Conservation (phyloP, 2,888 invertebrate genomes). For the Hydriomena furcata region DNA sequence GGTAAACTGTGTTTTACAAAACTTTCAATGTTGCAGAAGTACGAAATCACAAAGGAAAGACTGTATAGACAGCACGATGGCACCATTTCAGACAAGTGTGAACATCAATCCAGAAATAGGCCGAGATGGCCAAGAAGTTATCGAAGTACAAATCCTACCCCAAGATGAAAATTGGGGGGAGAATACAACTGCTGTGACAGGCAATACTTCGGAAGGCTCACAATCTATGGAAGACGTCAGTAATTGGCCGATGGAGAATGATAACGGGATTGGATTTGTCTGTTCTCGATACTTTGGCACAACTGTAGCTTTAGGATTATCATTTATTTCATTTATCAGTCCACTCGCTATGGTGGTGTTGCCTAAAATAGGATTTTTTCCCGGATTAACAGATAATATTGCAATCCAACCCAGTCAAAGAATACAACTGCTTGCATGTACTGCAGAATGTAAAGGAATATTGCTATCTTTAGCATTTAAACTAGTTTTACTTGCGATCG, state of each 20-base stretch:
- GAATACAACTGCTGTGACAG: conserved; percentile 98
- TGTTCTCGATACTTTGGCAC: conserved; percentile 94
- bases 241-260: conserved; percentile 91
- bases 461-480: conserved; percentile 96
- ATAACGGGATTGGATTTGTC: conserved; percentile 87
- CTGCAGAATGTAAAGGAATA: conserved; percentile 97
- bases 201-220: conserved; percentile 97
- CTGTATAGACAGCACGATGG: conserved; percentile 86
- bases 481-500: conserved; percentile 93
- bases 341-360: conserved; percentile 97
- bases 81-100: conserved; percentile 94
- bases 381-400: conserved; percentile 87
- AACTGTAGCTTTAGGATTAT: conserved; percentile 90
- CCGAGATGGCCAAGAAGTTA: conserved; percentile 93
- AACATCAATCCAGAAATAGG: conserved; percentile 90
- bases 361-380: conserved; percentile 94
- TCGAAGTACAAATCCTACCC: conserved; percentile 97
- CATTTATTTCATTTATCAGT: conserved; percentile 93
- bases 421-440: conserved; percentile 90
- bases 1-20: no score
- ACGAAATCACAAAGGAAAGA: conserved; percentile 86
- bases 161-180: conserved; percentile 99
- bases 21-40: conserved; percentile 73
- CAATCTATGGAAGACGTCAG: conserved; percentile 96
- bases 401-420: conserved; percentile 88